Evolutionary conservation across 2,113 vertebrate species (phyloP).

Genomic region (Salvelinus alpinus): DNA sequence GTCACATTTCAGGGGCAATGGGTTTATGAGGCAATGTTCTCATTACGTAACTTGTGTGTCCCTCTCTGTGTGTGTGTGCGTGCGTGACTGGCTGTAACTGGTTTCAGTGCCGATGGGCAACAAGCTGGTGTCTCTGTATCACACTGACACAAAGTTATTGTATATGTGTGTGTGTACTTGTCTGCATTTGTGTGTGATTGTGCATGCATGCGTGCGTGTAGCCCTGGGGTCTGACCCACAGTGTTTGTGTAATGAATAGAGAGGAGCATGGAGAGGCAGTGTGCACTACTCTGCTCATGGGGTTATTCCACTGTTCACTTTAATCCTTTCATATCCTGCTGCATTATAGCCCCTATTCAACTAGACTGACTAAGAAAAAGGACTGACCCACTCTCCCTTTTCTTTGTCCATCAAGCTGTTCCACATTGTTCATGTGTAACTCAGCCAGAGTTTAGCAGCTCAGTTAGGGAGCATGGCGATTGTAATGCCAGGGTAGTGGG

Average conservation of each 20-base stretch:
- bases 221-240: background rate
- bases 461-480: no score
- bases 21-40: background rate
- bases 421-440: no score
- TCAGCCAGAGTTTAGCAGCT: no score
- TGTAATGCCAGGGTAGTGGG: no score
- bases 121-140: constrained; percentile 20
- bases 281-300: background rate
- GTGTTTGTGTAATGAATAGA: background rate
- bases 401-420: no score
- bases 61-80: background rate
- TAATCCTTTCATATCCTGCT: background rate
- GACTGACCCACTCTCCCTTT: no score
- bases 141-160: constrained; percentile 7
- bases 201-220: background rate
- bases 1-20: background rate
- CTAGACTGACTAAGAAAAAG: background rate
- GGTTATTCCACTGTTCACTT: background rate
- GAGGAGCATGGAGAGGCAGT: background rate
- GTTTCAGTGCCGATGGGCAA: constrained; percentile 24
- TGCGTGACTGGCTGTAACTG: constrained; percentile 23
- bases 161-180: background rate
- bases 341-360: background rate
- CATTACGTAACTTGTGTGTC: background rate
- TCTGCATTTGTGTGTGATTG: constrained; percentile 5